phyloP scores from a whole-genome alignment of 2,888 invertebrate species.

The Cosmopolites sordidus region DNA sequence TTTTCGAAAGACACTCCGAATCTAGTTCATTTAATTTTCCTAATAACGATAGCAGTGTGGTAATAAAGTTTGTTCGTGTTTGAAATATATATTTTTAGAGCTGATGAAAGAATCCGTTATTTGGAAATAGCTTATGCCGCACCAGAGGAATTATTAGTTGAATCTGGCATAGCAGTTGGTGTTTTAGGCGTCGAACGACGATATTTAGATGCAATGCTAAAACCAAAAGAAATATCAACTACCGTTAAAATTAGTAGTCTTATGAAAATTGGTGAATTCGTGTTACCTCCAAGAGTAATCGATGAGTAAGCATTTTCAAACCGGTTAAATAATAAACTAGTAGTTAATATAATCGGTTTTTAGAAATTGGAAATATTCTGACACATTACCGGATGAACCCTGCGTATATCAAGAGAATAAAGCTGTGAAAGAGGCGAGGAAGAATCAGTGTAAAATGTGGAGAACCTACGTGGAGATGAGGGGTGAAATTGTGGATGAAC shows the following conservation, averaged over 20 bases:
- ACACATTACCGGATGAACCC: conserved; percentile 34
- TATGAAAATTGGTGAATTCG: conserved; percentile 37
- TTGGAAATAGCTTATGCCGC: conserved; percentile 54
- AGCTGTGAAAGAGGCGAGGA: conserved; percentile 32
- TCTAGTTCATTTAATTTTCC: too few relatives aligned
- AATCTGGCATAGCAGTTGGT: conserved; percentile 53
- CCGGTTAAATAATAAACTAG: too few relatives aligned
- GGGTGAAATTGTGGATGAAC: conserved; percentile 6
- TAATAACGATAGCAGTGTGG: too few relatives aligned
- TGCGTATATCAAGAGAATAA: conserved; percentile 35
- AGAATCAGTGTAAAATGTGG: conserved; percentile 40
- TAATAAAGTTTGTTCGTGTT: too few relatives aligned
- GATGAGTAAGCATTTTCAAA: conserved; percentile 27
- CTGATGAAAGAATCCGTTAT: conserved; percentile 50
- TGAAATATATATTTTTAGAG: conserved; percentile 28
- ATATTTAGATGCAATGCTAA: conserved; percentile 57
- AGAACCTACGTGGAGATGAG: conserved; percentile 30
- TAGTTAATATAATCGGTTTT: too few relatives aligned
- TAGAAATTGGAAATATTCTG: conserved; percentile 27
- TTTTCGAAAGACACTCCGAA: too few relatives aligned
- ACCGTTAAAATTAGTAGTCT: conserved; percentile 30
- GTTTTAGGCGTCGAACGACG: conserved; percentile 57
- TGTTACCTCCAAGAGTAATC: conserved; percentile 35
- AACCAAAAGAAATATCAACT: conserved; percentile 38
- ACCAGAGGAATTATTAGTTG: conserved; percentile 53